Conservation (phyloP, 2,888 invertebrate species). For the Lochmaea crataegi region DNA sequence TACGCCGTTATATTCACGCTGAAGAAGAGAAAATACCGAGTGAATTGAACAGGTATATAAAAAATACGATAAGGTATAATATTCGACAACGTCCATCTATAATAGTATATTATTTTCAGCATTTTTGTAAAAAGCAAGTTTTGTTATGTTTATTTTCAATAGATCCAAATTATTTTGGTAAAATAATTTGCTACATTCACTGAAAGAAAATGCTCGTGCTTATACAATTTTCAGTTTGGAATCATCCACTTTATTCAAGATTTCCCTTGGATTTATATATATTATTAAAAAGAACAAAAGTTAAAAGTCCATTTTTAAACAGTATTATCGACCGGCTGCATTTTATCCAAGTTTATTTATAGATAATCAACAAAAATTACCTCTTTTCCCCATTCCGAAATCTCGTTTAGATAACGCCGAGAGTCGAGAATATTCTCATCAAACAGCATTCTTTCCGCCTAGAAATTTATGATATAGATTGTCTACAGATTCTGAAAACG, state of each 20-base stretch:
- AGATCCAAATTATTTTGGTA: no score
- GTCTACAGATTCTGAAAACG: slow-evolving; percentile 35
- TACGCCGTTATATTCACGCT: neutral
- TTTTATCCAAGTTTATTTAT: neutral
- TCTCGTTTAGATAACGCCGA: slow-evolving; percentile 28
- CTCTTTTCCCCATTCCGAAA: slow-evolving; percentile 15
- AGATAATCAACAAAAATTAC: slow-evolving; percentile 6
- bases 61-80: neutral
- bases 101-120: no score
- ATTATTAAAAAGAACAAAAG: no score
- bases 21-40: neutral
- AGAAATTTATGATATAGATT: slow-evolving; percentile 33
- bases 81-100: no score
- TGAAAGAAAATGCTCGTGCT: no score
- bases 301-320: neutral
- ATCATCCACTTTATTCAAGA: no score
- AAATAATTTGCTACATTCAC: no score
- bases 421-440: slow-evolving; percentile 23
- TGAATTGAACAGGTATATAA: neutral
- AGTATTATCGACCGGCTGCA: neutral
- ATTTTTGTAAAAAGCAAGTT: no score
- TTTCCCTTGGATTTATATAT: no score
- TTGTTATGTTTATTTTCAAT: no score
- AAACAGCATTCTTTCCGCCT: slow-evolving; percentile 27
- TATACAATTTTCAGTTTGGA: no score